Conservation (phyloP, 2,113 vertebrate species). For the Echinops telfairi region DNA sequence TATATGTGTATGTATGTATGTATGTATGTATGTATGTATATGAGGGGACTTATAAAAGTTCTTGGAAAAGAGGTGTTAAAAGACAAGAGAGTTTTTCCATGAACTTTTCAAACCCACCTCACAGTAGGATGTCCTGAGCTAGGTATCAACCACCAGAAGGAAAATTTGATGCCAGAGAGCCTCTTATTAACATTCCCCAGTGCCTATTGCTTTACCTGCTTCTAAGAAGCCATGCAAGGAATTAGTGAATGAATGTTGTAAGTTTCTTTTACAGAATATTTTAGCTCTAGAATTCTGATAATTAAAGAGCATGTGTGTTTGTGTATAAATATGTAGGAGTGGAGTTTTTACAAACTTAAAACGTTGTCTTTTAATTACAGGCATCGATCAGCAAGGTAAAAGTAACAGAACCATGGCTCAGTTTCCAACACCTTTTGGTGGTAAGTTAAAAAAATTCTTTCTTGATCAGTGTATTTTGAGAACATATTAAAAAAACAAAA, state of each 20-base stretch:
- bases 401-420: constrained; percentile 97
- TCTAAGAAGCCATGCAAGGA: neutral
- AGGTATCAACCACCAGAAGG: too few relatives aligned
- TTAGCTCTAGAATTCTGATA: neutral
- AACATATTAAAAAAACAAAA: neutral
- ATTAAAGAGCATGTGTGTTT: neutral
- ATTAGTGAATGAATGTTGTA: neutral
- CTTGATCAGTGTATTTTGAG: neutral
- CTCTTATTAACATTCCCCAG: too few relatives aligned
- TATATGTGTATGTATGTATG: too few relatives aligned
- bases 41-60: too few relatives aligned
- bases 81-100: too few relatives aligned
- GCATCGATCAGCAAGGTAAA: constrained; percentile 84
- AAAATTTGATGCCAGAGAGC: too few relatives aligned
- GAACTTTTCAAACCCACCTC: too few relatives aligned
- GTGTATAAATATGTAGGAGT: neutral
- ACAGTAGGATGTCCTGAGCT: too few relatives aligned
- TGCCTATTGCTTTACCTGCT: neutral
- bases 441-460: constrained; percentile 87
- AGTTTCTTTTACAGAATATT: neutral
- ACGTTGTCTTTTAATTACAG: constrained; percentile 78
- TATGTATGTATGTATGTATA: too few relatives aligned
- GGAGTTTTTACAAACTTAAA: constrained; percentile 28
- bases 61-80: too few relatives aligned
- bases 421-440: constrained; percentile 97